phyloP scores from a whole-genome alignment of 2,888 invertebrate genomes.

The Sphaerophoria taeniata region DNA sequence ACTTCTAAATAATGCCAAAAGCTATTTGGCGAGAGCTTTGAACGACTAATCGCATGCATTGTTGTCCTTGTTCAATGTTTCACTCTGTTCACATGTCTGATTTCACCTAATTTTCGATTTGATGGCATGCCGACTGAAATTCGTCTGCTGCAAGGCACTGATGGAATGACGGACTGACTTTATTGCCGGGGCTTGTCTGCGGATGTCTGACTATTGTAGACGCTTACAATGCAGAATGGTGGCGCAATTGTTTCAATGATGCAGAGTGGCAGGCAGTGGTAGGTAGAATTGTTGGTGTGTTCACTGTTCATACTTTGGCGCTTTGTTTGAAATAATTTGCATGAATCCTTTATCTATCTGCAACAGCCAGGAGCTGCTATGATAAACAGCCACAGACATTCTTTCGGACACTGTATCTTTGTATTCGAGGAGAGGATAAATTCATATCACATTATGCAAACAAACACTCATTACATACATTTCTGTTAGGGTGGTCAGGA shows the following conservation, averaged over 20 bases:
- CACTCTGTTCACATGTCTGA: constrained; percentile 35
- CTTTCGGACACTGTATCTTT: constrained; percentile 24
- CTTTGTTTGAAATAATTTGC: constrained; percentile 27
- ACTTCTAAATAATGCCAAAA: constrained; percentile 1
- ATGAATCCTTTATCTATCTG: constrained; percentile 23
- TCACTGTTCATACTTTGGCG: constrained; percentile 24
- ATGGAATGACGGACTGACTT: too few relatives aligned
- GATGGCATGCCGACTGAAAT: constrained; percentile 22
- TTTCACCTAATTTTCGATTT: constrained; percentile 48
- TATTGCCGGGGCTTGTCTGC: not conserved
- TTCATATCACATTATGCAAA: constrained; percentile 28
- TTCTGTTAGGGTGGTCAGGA: not conserved
- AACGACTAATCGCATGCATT: constrained; percentile 24
- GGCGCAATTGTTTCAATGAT: not conserved
- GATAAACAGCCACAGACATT: constrained; percentile 41
- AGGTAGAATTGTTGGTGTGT: not conserved
- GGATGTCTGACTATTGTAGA: not conserved
- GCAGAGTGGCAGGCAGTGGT: not conserved
- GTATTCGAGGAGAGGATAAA: constrained; percentile 1
- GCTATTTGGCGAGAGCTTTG: too few relatives aligned
- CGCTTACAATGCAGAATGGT: not conserved
- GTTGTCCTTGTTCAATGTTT: constrained; percentile 32
- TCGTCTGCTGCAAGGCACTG: not conserved
- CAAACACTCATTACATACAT: not conserved
- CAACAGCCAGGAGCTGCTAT: constrained; percentile 18